Evolutionary conservation across 2,888 invertebrate species (phyloP), one percentile per base, ranked within the genome.

Genomic region (Tortricodes alternella): DNA sequence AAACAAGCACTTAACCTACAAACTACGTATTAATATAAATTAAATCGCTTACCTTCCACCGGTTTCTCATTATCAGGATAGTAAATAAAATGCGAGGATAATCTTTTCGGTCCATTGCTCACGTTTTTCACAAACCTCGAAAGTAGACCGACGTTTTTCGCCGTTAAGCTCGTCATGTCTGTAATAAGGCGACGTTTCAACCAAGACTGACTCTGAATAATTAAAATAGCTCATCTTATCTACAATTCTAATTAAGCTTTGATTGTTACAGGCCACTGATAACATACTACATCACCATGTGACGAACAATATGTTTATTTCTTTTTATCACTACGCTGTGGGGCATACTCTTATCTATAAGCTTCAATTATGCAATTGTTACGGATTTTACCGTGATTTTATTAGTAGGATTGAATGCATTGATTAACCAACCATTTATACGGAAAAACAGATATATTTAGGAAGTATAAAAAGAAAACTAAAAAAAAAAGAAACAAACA

Each of bases 11-110:
- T 15, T 46, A 53, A 53, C 53, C 53, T 53, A 9, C 6, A 49
- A 55, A 35, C 0, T 6, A 18, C 3, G 1, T 6, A 24, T 4
- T 15, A 32, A 7, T n/a, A n/a, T n/a, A n/a, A n/a, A n/a, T n/a
- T n/a, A n/a, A n/a, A n/a, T n/a, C n/a, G 62, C 73, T 86, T 85
- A 85, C 92, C 92, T 80, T 89, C 82, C 35, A 89, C 79, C 4
- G 91, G 91, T 60, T 83, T 74, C 53, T 83, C 83, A 67, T 80
- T 83, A 62, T 94, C 94, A 0, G 94, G 92, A 59, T 85, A 87
- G 70, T 93, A 94, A 53, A 86, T 92, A 73, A 94, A 94, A 78
- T 94, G 93, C 8, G 92, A 91, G 24, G 86, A 83, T 27, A 85
- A 62, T 58, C 89, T 81, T 67, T 83, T 86, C 13, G 76, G 61